Evolutionary conservation across 2,888 invertebrate genomes (phyloP).

Genomic region (Danaus chrysippus): DNA sequence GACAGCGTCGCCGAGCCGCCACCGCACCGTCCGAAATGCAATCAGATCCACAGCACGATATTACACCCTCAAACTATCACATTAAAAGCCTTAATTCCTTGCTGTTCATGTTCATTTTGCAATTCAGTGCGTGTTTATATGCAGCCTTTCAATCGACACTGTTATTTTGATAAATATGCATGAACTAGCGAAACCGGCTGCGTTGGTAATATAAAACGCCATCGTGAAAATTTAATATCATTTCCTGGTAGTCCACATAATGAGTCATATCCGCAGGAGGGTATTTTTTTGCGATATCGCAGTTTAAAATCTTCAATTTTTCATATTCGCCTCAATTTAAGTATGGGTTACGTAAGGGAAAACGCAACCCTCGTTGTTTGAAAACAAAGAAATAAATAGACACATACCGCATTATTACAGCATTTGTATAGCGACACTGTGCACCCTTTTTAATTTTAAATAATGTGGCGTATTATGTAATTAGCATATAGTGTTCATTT

Average conservation of each 20-base stretch:
- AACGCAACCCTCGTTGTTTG: constrained; percentile 5
- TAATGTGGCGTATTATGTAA: too few relatives aligned
- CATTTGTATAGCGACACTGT: too few relatives aligned
- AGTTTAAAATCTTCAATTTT: constrained; percentile 61
- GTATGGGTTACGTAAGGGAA: constrained; percentile 28
- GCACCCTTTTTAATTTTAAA: too few relatives aligned
- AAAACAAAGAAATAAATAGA: too few relatives aligned
- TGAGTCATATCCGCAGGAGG: constrained; percentile 76
- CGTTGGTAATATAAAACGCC: constrained; percentile 72
- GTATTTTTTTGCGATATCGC: constrained; percentile 70
- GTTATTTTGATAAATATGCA: constrained; percentile 79
- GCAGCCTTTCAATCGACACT: constrained; percentile 77
- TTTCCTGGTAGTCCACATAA: constrained; percentile 72
- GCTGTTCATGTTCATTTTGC: constrained; percentile 51
- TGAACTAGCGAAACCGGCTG: constrained; percentile 70
- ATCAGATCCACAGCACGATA: constrained; percentile 52
- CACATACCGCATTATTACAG: too few relatives aligned
- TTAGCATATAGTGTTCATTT: too few relatives aligned
- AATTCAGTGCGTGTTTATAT: constrained; percentile 74
- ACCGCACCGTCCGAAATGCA: constrained; percentile 54
- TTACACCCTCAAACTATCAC: constrained; percentile 66
- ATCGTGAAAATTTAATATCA: constrained; percentile 78
- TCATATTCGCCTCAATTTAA: constrained; percentile 40
- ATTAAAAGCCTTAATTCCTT: constrained; percentile 61
- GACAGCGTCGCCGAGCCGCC: constrained; percentile 54